These are phyloP conservation scores for Bombyx mori DNA, from an alignment of 1,140 invertebrate species.

Conservation along the genomic window ASM3026992v2 NC_085129.1:2649501-2650000, in stretches of 20 bases:
- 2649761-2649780: slow-evolving; percentile 9
- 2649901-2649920: no score
- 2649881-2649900: no score
- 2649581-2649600: slow-evolving; percentile 25
- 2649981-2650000: no score
- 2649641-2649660: slow-evolving; percentile 58
- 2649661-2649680: slow-evolving; percentile 32
- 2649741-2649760: slow-evolving; percentile 2
- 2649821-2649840: no score
- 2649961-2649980: no score
- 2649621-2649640: slow-evolving; percentile 69
- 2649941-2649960: no score
- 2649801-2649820: not conserved
- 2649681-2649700: slow-evolving; percentile 40
- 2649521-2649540: not conserved
- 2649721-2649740: slow-evolving; percentile 11
- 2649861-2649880: no score
- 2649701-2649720: slow-evolving; percentile 15
- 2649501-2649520: slow-evolving; percentile 1
- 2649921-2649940: no score
- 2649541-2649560: slow-evolving; percentile 27
- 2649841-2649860: no score
- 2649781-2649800: slow-evolving; percentile 5
- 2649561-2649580: slow-evolving; percentile 47
- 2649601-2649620: slow-evolving; percentile 40